Percentiles rank a stretch among this genome's conserved stretches.
These are phyloP conservation scores for Corythornis madagascariensis DNA, from an alignment of 2,113 vertebrate species.

Conservation along the genomic window DNA sequence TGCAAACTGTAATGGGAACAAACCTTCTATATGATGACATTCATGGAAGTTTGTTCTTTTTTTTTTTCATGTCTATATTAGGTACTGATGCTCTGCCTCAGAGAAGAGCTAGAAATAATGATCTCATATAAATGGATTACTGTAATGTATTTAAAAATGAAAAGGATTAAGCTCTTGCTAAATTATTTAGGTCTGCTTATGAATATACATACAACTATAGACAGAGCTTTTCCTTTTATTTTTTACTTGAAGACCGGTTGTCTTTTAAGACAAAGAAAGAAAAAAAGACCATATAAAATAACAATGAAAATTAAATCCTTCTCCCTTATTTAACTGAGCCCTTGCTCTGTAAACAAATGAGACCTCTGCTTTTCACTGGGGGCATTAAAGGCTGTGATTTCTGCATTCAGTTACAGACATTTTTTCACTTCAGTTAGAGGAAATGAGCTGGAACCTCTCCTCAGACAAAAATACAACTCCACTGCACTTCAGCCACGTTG, in stretches of 20 bases:
- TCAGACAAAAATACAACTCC: background rate
- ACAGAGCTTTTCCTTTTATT: background rate
- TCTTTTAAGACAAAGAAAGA: background rate
- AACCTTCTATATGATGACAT: background rate
- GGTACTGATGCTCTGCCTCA: background rate
- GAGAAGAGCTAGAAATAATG: background rate
- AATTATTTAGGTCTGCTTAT: constrained; percentile 38
- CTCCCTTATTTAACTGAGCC: background rate
- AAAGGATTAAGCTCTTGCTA: constrained; percentile 13
- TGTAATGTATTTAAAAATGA: constrained; percentile 12
- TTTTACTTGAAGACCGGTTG: background rate
- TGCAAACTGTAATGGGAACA: background rate
- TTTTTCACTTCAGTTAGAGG: background rate
- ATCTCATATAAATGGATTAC: constrained; percentile 29
- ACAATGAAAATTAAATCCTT: constrained; percentile 24
- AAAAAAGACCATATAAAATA: background rate
- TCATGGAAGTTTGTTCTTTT: background rate
- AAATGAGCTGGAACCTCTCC: background rate
- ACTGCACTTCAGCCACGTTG: constrained; percentile 11
- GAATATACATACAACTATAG: background rate
- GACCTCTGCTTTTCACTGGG: background rate
- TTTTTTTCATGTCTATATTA: background rate
- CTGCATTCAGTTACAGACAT: background rate
- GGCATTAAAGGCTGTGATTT: background rate
- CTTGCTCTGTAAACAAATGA: background rate